A percentile compares a stretch with the other conserved stretches of the same genome.
These are phyloP conservation scores for Panagrolaimus sp. DNA, from an alignment of 1,140 invertebrate genomes.

Conservation along the genomic window DNA sequence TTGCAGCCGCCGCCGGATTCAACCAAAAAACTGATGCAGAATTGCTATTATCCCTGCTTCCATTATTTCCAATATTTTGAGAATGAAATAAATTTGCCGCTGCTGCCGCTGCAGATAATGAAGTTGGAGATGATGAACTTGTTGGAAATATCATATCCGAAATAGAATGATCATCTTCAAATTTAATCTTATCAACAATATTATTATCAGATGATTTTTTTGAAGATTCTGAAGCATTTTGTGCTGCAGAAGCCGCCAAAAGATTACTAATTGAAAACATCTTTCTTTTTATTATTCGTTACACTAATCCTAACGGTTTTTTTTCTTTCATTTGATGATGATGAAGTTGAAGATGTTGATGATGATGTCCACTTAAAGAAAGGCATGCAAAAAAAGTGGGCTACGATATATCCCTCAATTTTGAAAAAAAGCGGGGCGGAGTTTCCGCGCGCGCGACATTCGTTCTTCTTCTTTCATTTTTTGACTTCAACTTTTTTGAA, in stretches of 20 bases:
- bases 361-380: no score
- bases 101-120: background rate
- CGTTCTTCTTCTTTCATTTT: background rate
- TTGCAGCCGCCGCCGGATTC: background rate
- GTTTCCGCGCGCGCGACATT: background rate
- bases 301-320: background rate
- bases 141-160: background rate
- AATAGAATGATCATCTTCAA: background rate
- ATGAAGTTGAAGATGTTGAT: no score
- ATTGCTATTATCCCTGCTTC: background rate
- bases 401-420: constrained; percentile 4
- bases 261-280: constrained; percentile 13
- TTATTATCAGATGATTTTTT: background rate
- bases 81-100: no score
- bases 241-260: background rate
- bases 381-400: background rate
- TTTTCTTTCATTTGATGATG: no score
- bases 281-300: background rate
- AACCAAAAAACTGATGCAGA: background rate
- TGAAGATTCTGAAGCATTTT: background rate
- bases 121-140: background rate
- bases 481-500: background rate
- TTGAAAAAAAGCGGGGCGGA: background rate
- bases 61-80: background rate
- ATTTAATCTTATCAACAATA: background rate